Evolutionary conservation across 1,140 invertebrate species (phyloP), one percentile per base, ranked within the genome.

Genomic region (Nixonia krombeini): DNA sequence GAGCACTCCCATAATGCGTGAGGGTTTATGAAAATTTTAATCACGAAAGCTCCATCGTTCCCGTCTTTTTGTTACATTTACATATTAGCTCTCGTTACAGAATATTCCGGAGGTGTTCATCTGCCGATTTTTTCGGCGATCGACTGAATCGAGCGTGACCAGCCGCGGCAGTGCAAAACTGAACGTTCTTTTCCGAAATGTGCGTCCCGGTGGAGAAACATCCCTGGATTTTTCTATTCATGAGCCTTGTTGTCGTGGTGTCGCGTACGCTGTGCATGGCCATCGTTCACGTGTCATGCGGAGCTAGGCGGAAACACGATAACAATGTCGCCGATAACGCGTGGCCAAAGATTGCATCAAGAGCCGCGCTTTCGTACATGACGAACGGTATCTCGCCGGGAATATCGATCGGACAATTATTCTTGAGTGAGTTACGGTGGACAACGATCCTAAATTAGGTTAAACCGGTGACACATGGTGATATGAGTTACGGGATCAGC

Each of bases 361-460:
- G 64, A 33, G 64, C 56, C 44, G 44, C 55, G 52, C 42, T 61
- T 71, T 71, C 46, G 58, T 63, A 63, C 49, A 68, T 72, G 70
- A 67, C 70, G 42, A 61, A 68, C 70, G 55, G 44, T 72, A 67
- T 71, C 69, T 63, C 17, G 58, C 49, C 52, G 56, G 61, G 74
- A 79, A 73, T 79, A 81, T 81, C 72, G 79, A 80, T 79, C 75
- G 61, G 38, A 44, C 73, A 79, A 81, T 81, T 81, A 81, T 81
- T 80, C 77, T 75, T 68, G 67, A 72, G 44, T 81, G 79, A 81
- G 76, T 75, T 81, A 80, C 74, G 78, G 65, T 58, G 59, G 67
- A 72, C 75, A 72, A 78, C 75, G 76, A 78, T 79, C 76, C 72
- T 80, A 78, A 79, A 79, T 81, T 79, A 80, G 78, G 80, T 81